Evolutionary conservation across 2,888 invertebrate genomes (phyloP).

Genomic region (Agrochola litura): DNA sequence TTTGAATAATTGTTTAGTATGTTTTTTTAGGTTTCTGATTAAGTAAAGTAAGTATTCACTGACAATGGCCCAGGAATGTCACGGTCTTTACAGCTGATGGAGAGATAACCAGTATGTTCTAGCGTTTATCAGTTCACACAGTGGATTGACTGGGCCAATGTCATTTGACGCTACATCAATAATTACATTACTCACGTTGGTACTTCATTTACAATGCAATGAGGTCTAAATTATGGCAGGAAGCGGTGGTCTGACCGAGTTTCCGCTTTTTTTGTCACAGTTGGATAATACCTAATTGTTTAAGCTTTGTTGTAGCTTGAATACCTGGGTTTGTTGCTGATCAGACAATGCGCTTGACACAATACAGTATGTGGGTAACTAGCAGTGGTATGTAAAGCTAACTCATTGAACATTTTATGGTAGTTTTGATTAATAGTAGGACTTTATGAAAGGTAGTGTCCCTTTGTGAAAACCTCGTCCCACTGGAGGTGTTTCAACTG

Average conservation of each 20-base stretch:
- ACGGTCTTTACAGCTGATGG: conserved; percentile 4
- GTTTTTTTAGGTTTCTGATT: not conserved
- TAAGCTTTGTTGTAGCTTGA: conserved; percentile 23
- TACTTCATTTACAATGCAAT: conserved; percentile 43
- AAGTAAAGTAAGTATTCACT: not conserved
- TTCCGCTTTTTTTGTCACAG: conserved; percentile 54
- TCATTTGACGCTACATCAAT: conserved; percentile 35
- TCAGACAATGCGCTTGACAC: conserved; percentile 38
- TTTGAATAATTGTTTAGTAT: not conserved
- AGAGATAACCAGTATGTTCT: conserved; percentile 40
- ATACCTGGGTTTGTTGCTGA: conserved; percentile 13
- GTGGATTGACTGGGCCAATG: conserved; percentile 33
- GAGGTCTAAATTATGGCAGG: conserved; percentile 43
- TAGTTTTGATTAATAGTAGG: not conserved
- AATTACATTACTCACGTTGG: conserved; percentile 43
- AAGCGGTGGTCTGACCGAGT: conserved; percentile 16
- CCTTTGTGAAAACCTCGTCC: not conserved
- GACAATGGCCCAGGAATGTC: conserved; percentile 32
- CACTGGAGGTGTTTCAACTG: not conserved
- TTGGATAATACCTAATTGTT: conserved; percentile 20
- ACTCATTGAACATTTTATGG: not conserved
- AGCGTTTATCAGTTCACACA: conserved; percentile 37
- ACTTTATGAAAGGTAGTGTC: not conserved
- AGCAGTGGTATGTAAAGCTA: not conserved
- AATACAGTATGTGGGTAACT: not conserved